Percentiles rank a stretch among this genome's conserved stretches.
Evolutionary conservation across 2,888 invertebrate genomes (phyloP).

Genomic region (Choreutis nemorana): DNA sequence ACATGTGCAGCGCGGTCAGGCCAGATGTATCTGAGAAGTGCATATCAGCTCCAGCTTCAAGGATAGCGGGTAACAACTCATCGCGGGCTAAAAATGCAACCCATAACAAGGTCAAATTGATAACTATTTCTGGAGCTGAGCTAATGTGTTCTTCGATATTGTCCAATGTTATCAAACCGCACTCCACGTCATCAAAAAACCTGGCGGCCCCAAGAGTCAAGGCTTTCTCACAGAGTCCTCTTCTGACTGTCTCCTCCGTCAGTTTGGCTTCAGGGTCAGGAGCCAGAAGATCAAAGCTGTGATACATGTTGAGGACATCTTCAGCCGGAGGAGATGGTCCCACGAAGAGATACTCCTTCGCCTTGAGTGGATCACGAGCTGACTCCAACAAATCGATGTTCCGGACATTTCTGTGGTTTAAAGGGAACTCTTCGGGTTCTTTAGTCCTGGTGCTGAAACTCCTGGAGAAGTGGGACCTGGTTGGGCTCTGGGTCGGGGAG

Average conservation of each 20-base stretch:
- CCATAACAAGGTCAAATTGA: constrained; percentile 77
- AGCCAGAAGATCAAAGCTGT: constrained; percentile 75
- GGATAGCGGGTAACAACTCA: constrained; percentile 73
- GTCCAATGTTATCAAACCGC: constrained; percentile 69
- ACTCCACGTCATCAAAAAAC: constrained; percentile 79
- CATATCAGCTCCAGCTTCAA: constrained; percentile 73
- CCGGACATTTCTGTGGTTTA: constrained; percentile 51
- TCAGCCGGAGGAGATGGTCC: constrained; percentile 83
- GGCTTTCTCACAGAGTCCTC: constrained; percentile 76
- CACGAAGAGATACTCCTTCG: constrained; percentile 79
- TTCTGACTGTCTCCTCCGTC: constrained; percentile 74
- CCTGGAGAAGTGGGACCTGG: constrained; percentile 32
- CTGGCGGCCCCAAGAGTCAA: constrained; percentile 70
- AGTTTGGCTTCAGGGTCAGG: constrained; percentile 74
- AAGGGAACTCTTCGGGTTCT: constrained; percentile 61
- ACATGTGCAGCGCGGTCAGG: constrained; percentile 76
- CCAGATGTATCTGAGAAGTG: constrained; percentile 78
- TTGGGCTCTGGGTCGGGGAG: constrained; percentile 31
- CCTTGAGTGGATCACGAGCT: constrained; percentile 59
- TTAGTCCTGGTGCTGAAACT: constrained; percentile 50
- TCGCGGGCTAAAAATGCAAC: constrained; percentile 75
- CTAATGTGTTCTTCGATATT: constrained; percentile 66
- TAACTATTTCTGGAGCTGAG: constrained; percentile 71
- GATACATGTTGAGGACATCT: constrained; percentile 80
- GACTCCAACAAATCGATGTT: constrained; percentile 68